Base-by-base conservation (phyloP, 2,888 invertebrate genomes). In the Cryptops parisi region DNA sequence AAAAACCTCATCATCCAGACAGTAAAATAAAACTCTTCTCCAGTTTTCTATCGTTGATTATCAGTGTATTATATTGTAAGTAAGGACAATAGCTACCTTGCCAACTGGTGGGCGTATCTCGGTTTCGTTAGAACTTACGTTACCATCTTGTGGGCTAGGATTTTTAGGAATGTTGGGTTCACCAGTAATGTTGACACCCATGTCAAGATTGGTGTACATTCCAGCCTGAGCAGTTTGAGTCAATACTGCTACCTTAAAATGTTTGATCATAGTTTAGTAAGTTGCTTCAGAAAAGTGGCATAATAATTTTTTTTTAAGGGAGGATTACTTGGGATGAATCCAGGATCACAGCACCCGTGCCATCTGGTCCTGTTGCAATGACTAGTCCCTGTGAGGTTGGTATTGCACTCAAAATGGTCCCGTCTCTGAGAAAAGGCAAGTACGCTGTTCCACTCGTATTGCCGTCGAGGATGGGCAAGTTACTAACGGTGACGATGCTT, bases 51-150 rank as follows among this genome's bases (percentile, higher is more conserved):
- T n/a, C n/a, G n/a, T n/a, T n/a, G n/a, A n/a, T n/a, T n/a, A n/a
- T n/a, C n/a, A n/a, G n/a, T n/a, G n/a, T n/a, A n/a, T n/a, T n/a
- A n/a, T n/a, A n/a, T n/a, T n/a, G n/a, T n/a, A n/a, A n/a, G n/a
- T n/a, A n/a, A n/a, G n/a, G n/a, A n/a, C n/a, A n/a, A n/a, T n/a
- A n/a, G n/a, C 40, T 43, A 58, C 59, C 43, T 65, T 62, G 47
- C 61, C 60, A 27, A 60, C 58, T 23, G 63, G 61, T n/a, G 62
- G 62, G 43, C 48, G 44, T 52, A 60, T 55, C n/a, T 52, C 52
- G 12, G 52, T 45, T 53, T 39, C 50, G 25, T 17, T n/a, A 12
- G 26, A 41, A 21, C 21, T 38, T 4, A 45, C 17, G 33, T n/a
- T 33, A 25, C 44, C 25, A n/a, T 22, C 48, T 51, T 39, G 15